Evolutionary conservation across 2,797 vertebrate species (phyloP), one percentile per base, ranked within the genome.

Genomic region (Dromococcyx pavoninus): DNA sequence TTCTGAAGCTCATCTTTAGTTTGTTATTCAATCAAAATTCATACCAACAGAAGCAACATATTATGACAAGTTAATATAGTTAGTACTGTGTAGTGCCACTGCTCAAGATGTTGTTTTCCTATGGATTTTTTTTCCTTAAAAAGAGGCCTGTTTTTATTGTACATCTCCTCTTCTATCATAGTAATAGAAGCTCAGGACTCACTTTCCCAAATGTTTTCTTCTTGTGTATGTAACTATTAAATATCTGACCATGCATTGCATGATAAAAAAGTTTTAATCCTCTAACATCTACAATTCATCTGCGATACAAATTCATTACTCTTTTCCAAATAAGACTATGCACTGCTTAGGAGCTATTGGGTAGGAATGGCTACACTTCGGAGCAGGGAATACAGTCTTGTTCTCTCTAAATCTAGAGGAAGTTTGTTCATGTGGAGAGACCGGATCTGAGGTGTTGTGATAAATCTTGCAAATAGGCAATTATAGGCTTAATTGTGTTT

Each of bases 21-120:
- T 82, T 74, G 44, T 48, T 84, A 28, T 23, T 93, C 71, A 73
- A 3, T 51, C 11, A 13, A 77, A 92, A 89, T 75, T 75, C 50
- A 57, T 79, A 28, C 37, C 35, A 76, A 56, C 35, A 77, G 67
- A 85, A 94, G 65, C 86, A 91, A 56, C n/a, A 39, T 95, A 86
- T 88, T 87, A 60, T 92, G 91, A 83, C 65, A 91, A 91, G 72
- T 78, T 83, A 93, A 88, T 93, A 30, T 7, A 51, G 33, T 58
- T 74, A 95, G 61, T 71, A 3, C n/a, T 65, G 28, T 7, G 5
- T n/a, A 7, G 17, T 72, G 64, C 24, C 65, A 35, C 64, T 58
- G 72, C 46, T 91, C 57, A 87, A 87, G 60, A 69, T 94, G 72
- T 46, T 92, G 67, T 82, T 95, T 92, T 76, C 65, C 33, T 61